A percentile compares a stretch with the other conserved stretches of the same genome.
phyloP scores from a whole-genome alignment of 2,888 invertebrate genomes.

The Catotricha subobsoleta region DNA sequence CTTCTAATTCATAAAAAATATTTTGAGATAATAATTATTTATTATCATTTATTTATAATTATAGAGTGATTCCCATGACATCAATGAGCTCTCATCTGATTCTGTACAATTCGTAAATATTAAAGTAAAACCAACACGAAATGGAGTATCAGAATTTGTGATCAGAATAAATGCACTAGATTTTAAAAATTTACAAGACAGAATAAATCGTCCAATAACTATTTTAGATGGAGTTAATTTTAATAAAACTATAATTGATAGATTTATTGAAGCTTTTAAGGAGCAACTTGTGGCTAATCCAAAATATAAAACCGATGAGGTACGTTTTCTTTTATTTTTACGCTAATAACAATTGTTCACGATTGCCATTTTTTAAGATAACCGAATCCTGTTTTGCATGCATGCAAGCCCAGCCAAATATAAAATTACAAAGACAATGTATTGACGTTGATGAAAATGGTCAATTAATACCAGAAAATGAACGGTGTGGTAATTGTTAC shows the following conservation, averaged over 20 bases:
- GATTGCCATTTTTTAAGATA: slow-evolving; percentile 34
- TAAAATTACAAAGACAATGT: slow-evolving; percentile 60
- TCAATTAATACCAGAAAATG: slow-evolving; percentile 21
- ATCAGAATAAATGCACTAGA: slow-evolving; percentile 62
- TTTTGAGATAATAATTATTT: background rate
- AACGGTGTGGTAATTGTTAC: slow-evolving; percentile 36
- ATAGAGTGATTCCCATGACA: slow-evolving; percentile 48
- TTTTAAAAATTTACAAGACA: slow-evolving; percentile 57
- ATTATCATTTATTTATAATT: slow-evolving; percentile 8
- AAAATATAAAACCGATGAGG: slow-evolving; percentile 37
- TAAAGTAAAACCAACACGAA: slow-evolving; percentile 46
- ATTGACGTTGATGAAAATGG: slow-evolving; percentile 30
- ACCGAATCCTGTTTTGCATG: slow-evolving; percentile 76
- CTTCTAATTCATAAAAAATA: background rate
- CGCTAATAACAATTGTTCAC: background rate
- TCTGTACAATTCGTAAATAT: slow-evolving; percentile 71
- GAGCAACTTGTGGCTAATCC: slow-evolving; percentile 55
- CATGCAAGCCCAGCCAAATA: slow-evolving; percentile 59
- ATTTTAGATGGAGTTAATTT: slow-evolving; percentile 52
- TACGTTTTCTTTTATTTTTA: slow-evolving; percentile 17
- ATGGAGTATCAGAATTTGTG: slow-evolving; percentile 39
- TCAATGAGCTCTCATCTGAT: slow-evolving; percentile 48
- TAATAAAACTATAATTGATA: slow-evolving; percentile 60
- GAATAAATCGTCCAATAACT: slow-evolving; percentile 45
- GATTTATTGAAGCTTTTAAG: slow-evolving; percentile 69